These are phyloP conservation scores for Palythoa grandiflora DNA, from an alignment of 92 coral and sea anemone genomes.

Conservation along the genomic window DNA sequence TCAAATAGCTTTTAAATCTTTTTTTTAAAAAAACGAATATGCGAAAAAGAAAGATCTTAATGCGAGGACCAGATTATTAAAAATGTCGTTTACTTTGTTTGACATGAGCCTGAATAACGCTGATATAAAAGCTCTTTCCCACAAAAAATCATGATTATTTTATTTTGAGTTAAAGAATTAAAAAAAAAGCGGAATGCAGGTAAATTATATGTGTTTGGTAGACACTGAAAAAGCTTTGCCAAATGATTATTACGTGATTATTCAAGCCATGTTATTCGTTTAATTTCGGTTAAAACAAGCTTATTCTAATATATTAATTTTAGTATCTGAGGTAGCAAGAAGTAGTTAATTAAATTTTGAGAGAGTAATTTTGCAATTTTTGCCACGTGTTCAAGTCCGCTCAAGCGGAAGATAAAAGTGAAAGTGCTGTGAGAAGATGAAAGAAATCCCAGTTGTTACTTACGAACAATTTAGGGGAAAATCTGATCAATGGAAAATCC, in stretches of 20 bases:
- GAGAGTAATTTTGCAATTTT: background rate
- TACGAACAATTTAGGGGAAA: background rate
- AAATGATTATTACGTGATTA: no score
- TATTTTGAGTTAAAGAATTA: background rate
- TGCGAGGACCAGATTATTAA: constrained; percentile 16
- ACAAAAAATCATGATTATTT: background rate
- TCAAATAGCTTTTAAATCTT: background rate
- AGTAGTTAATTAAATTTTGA: constrained; percentile 14
- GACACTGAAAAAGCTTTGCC: no score
- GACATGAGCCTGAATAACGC: background rate
- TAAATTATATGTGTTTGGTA: no score
- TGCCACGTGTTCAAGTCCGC: constrained; percentile 22
- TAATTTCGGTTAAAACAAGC: background rate
- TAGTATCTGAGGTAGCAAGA: constrained; percentile 2
- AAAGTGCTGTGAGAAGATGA: background rate
- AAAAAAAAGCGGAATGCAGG: background rate
- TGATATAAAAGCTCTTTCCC: background rate
- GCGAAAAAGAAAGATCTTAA: constrained; percentile 8
- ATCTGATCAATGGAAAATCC: background rate
- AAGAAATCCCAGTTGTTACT: background rate
- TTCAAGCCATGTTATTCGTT: background rate
- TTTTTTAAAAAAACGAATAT: no score
- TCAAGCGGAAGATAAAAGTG: no score
- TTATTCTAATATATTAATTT: background rate
- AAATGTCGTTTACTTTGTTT: background rate